phyloP scores from a whole-genome alignment of 2,888 invertebrate genomes.

The Acanthosepion lycidas region DNA sequence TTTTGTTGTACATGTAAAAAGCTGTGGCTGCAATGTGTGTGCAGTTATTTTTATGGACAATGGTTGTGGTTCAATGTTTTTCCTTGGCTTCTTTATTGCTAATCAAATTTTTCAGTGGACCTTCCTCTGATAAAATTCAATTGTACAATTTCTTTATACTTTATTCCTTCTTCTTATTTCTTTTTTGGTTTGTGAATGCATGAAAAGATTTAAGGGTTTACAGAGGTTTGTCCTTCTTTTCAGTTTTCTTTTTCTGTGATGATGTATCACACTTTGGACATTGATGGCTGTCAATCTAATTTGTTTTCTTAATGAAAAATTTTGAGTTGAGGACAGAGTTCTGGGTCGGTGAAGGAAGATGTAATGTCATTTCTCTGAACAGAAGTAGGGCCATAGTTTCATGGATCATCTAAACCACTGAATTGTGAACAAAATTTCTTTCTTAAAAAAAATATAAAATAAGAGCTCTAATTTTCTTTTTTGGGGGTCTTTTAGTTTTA shows the following conservation, averaged over 20 bases:
- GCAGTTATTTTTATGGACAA: background rate
- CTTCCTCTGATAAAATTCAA: constrained; percentile 11
- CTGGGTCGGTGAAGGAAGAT: background rate
- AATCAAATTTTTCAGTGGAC: constrained; percentile 21
- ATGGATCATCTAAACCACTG: background rate
- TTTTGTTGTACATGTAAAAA: background rate
- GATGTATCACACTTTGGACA: constrained; percentile 23
- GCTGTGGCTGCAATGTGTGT: background rate
- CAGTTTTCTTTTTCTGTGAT: background rate
- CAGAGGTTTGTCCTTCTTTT: background rate
- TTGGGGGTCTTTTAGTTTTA: background rate
- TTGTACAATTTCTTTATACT: background rate
- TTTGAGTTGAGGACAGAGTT: background rate
- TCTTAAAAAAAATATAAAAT: background rate
- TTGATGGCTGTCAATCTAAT: constrained; percentile 33
- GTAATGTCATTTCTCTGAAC: background rate
- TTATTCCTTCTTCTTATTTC: background rate
- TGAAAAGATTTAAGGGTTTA: constrained; percentile 33
- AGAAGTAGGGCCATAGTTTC: background rate
- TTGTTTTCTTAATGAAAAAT: constrained; percentile 33
- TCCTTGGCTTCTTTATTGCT: constrained; percentile 18
- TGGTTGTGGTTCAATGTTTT: background rate
- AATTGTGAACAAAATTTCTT: background rate
- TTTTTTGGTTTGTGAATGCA: background rate
- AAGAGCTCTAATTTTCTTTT: background rate